Percentiles rank a stretch among this genome's conserved stretches.
phyloP scores from a whole-genome alignment of 2,113 vertebrate species.

The Xerus inauris region DNA sequence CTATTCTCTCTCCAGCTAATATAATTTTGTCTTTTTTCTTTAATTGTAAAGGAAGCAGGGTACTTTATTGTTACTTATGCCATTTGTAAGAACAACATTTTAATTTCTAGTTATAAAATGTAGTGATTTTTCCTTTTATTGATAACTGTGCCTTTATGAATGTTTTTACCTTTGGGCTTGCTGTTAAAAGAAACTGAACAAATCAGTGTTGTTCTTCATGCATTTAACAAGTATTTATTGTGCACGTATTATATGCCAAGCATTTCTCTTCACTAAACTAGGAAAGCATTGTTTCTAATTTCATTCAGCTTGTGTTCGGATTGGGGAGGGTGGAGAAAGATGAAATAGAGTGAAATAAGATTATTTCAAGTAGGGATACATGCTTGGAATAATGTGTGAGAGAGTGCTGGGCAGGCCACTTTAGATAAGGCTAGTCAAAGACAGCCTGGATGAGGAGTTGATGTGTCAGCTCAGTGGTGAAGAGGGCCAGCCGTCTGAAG shows the following conservation, averaged over 20 bases:
- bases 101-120: slow-evolving; percentile 26
- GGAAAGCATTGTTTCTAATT: background rate
- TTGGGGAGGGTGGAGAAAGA: background rate
- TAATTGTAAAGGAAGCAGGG: background rate
- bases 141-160: slow-evolving; percentile 23
- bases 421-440: background rate
- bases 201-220: background rate
- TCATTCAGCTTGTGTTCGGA: background rate
- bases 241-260: background rate
- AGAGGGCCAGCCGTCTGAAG: background rate
- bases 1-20: background rate
- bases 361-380: background rate
- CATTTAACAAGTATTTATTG: slow-evolving; percentile 29
- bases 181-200: background rate
- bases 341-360: background rate
- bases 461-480: background rate
- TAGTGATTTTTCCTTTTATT: background rate
- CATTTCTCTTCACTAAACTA: background rate
- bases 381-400: background rate
- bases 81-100: slow-evolving; percentile 27
- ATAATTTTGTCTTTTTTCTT: background rate
- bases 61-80: background rate
- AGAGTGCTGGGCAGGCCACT: background rate
- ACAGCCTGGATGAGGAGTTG: background rate
- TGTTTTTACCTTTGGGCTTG: background rate